These are phyloP conservation scores for Antrozous pallidus DNA, from an alignment of 2,797 vertebrate species.

Conservation along the genomic window DNA sequence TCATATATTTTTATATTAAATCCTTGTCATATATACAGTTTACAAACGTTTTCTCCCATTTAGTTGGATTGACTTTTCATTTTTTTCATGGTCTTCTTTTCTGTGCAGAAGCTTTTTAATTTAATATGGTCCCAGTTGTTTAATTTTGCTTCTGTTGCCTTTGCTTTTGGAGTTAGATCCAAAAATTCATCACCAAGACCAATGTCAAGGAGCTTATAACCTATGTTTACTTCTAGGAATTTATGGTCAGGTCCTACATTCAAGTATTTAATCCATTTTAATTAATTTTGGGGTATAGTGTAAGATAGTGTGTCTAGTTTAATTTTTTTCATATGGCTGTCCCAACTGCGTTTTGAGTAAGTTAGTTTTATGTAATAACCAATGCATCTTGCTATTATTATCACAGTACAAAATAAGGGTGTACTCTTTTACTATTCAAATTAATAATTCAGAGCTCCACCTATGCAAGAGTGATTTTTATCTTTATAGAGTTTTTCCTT, in stretches of 20 bases:
- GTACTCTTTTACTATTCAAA: background rate
- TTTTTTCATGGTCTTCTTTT: background rate
- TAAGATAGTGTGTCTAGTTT: background rate
- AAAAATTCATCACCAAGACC: background rate
- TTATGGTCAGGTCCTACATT: background rate
- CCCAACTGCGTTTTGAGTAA: background rate
- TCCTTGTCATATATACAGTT: background rate
- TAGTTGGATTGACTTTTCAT: background rate
- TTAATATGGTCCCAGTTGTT: background rate
- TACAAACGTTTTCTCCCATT: background rate
- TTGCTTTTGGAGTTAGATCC: background rate
- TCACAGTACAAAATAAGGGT: background rate
- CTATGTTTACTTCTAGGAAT: background rate
- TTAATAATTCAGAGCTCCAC: constrained; percentile 8
- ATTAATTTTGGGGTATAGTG: no score
- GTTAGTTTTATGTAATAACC: background rate
- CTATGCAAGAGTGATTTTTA: background rate
- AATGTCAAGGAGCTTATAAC: background rate
- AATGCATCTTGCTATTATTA: background rate
- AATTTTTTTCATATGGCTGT: background rate
- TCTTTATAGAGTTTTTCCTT: background rate
- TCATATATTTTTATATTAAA: background rate
- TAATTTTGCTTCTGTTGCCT: background rate
- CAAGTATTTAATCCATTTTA: background rate
- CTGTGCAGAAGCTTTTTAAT: background rate